Conservation (phyloP, 1,140 invertebrate genomes). For the Cyclargus thomasi region DNA sequence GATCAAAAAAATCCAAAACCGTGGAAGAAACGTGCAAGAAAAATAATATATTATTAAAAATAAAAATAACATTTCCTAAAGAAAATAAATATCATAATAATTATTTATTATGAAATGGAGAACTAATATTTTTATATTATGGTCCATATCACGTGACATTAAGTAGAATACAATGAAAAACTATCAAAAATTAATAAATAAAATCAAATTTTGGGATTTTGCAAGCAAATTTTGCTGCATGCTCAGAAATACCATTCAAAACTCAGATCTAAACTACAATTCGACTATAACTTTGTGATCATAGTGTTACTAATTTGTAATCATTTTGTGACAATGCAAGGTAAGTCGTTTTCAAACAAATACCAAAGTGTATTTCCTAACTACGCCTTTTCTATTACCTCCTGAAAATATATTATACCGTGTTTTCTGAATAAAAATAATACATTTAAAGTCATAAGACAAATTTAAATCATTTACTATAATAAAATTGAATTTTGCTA, state of each 20-base stretch:
- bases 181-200: no score
- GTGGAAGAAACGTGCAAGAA: not conserved
- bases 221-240: not conserved
- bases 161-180: no score
- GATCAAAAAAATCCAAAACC: slow-evolving; percentile 38
- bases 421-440: not conserved
- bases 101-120: not conserved
- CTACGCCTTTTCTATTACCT: not conserved
- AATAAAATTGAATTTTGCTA: not conserved
- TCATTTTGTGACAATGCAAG: not conserved
- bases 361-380: not conserved
- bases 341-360: not conserved
- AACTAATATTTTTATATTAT: not conserved
- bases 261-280: not conserved
- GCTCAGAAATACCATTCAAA: not conserved
- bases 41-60: not conserved
- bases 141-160: no score
- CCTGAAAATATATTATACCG: not conserved
- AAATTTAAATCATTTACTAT: not conserved
- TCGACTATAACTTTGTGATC: slow-evolving; percentile 1
- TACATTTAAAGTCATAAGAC: not conserved
- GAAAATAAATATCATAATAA: not conserved
- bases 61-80: not conserved
- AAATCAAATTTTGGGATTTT: no score
- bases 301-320: not conserved